Evolutionary conservation across 2,888 invertebrate species (phyloP), one percentile per base, ranked within the genome.

Genomic region (Melinopterus prodromus): DNA sequence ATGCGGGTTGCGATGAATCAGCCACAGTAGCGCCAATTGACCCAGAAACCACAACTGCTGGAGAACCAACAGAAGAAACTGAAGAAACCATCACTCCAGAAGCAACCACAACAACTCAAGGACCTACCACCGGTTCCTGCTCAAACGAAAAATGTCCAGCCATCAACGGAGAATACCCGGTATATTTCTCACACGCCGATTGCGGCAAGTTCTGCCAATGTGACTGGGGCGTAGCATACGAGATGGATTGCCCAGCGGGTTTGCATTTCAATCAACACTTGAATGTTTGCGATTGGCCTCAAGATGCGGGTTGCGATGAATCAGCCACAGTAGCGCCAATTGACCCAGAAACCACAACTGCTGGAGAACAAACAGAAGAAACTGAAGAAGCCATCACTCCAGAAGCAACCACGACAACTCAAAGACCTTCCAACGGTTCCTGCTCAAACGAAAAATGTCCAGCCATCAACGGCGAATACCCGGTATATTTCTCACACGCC

Each of bases 141-240:
- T 38, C 70, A 16, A 74, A 69, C 4, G 26, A 26, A 1, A 71
- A 69, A 69, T 82, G 82, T 16, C 81, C 82, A 70, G 78, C 74
- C 16, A 26, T 77, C 69, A 79, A 80, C 75, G 79, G 78, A 53
- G 36, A 37, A 6, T 71, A 78, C 9, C 78, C 70, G 9, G 78
- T 71, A 6, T 78, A 78, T 53, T 37, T 80, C 36, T 76, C 81
- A 7, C 76, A 82, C 69, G 79, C 77, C 12, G 81, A 83, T 75
- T 83, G 83, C 72, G 36, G 77, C 2, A 74, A 71, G 38, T 80
- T 77, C 69, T 80, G 76, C 26, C 78, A 76, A 72, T 83, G 83
- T 38, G 38, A 80, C 70, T 78, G 78, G 76, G 83, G 83, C n/a
- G 37, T 38, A 37, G 79, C 81, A 71, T 15, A 36, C 37, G 74